Evolutionary conservation across 2,113 vertebrate species (phyloP).

Genomic region (Spizaetus ornatus): DNA sequence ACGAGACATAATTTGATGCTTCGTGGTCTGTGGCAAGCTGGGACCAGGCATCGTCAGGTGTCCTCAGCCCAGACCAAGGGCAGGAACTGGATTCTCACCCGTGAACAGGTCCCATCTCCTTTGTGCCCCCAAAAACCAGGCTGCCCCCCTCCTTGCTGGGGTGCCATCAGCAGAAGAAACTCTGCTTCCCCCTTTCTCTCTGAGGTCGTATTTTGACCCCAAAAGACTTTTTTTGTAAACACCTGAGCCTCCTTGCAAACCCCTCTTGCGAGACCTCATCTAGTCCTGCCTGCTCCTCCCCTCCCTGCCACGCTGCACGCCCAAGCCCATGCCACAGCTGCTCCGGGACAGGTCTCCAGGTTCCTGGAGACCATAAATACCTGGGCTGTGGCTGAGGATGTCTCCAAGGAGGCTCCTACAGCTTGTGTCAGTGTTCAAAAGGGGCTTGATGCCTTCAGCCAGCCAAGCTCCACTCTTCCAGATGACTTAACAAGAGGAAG

Average conservation of each 20-base stretch:
- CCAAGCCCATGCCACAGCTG: neutral
- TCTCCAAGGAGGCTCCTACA: neutral
- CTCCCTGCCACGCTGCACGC: no score
- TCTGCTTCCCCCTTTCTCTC: neutral
- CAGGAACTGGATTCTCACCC: neutral
- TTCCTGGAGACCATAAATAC: neutral
- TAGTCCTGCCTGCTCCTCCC: neutral
- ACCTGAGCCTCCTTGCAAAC: neutral
- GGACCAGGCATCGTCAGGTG: neutral
- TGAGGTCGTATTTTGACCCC: neutral
- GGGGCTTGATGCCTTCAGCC: neutral
- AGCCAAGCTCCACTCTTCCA: neutral
- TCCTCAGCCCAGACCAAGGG: neutral
- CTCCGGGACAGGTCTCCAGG: neutral
- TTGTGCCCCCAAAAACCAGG: rapidly evolving
- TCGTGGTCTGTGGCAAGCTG: rapidly evolving
- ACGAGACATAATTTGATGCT: rapidly evolving
- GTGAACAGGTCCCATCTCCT: neutral
- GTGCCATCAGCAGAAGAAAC: neutral
- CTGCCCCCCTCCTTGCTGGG: neutral
- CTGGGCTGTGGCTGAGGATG: neutral
- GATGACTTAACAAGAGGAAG: neutral
- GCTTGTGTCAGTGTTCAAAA: neutral
- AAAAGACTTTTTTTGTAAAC: neutral
- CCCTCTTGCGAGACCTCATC: neutral